phyloP scores from a whole-genome alignment of 2,797 vertebrate species.

The Urophycis tenuis region DNA sequence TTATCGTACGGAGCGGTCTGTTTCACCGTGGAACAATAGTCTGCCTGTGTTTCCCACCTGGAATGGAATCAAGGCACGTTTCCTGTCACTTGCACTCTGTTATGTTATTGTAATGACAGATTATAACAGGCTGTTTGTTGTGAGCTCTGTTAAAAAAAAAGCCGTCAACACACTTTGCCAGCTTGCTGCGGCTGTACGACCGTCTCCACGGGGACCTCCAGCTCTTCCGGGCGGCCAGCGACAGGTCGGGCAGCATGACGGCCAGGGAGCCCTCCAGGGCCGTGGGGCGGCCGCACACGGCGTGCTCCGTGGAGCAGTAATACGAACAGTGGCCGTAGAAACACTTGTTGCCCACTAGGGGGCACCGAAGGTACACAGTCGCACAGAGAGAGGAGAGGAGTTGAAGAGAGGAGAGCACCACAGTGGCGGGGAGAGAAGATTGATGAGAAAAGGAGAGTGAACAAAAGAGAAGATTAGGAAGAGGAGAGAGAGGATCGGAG shows the following conservation, averaged over 20 bases:
- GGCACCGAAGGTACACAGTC: conserved; percentile 37
- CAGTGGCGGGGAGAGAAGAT: background rate
- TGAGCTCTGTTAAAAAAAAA: background rate
- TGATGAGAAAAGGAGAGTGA: background rate
- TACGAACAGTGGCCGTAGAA: conserved; percentile 86
- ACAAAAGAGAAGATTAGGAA: background rate
- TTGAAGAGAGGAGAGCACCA: background rate
- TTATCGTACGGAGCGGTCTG: conserved; percentile 69
- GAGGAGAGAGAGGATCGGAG: background rate
- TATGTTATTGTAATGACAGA: background rate
- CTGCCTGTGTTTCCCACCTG: background rate
- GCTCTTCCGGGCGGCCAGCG: conserved; percentile 67
- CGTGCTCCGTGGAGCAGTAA: conserved; percentile 85
- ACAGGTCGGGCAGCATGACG: conserved; percentile 74
- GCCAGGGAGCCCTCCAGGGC: conserved; percentile 80
- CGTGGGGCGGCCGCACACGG: conserved; percentile 75
- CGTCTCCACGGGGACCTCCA: conserved; percentile 88
- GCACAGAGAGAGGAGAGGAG: background rate
- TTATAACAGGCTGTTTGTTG: background rate
- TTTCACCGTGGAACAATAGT: conserved; percentile 71
- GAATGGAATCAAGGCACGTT: background rate
- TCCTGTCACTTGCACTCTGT: background rate
- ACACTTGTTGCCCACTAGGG: conserved; percentile 77
- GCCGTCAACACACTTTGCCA: conserved; percentile 69
- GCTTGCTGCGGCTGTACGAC: conserved; percentile 84